Conservation (phyloP, 2,113 vertebrate species). For the Carettochelys insculpta region DNA sequence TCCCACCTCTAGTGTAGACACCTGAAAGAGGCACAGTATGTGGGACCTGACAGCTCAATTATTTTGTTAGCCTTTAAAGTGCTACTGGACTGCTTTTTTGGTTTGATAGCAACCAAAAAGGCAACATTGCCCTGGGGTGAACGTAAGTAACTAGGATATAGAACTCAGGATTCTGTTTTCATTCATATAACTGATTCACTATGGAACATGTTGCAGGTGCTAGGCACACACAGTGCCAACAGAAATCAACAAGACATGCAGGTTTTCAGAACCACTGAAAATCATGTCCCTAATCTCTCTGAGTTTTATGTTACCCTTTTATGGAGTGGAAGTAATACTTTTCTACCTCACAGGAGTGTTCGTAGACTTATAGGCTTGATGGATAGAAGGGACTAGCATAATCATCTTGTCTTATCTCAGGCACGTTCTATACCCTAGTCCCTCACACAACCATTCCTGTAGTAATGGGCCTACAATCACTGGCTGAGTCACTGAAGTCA, state of each 20-base stretch:
- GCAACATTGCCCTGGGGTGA: background rate
- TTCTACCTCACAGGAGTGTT: background rate
- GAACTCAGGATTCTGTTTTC: background rate
- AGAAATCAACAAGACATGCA: background rate
- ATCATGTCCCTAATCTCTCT: rapidly evolving
- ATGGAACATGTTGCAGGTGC: background rate
- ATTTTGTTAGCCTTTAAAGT: too few relatives aligned
- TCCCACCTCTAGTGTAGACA: too few relatives aligned
- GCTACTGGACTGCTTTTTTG: too few relatives aligned
- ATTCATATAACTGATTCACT: background rate
- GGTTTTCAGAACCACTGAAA: rapidly evolving
- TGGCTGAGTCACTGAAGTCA: background rate
- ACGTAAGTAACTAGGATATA: background rate
- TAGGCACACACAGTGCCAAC: background rate
- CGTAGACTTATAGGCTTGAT: background rate
- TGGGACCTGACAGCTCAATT: background rate
- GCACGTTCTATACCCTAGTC: too few relatives aligned
- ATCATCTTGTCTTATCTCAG: background rate
- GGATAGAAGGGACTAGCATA: background rate
- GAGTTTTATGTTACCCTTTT: background rate
- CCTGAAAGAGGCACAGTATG: background rate
- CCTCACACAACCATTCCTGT: too few relatives aligned
- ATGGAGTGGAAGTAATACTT: rapidly evolving
- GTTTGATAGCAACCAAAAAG: background rate
- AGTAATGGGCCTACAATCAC: background rate